A percentile compares a stretch with the other conserved stretches of the same genome.
Evolutionary conservation across 2,888 invertebrate species (phyloP).

Genomic region (Sepiola atlantica): DNA sequence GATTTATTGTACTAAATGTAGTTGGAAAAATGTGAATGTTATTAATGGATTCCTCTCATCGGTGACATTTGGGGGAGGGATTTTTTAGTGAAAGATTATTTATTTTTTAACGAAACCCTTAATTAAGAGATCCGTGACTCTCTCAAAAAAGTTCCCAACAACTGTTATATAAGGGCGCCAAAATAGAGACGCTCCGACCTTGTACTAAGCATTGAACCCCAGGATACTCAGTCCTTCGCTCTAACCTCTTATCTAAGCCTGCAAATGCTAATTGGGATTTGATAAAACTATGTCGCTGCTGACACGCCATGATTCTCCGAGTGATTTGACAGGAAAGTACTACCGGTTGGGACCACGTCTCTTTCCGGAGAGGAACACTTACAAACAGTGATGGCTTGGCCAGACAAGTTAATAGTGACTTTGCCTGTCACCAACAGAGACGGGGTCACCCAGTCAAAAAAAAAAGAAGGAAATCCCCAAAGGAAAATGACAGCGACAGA

Average conservation of each 20-base stretch:
- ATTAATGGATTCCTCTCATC: too few relatives aligned
- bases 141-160: too few relatives aligned
- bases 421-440: background rate
- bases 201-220: background rate
- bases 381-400: slow-evolving; percentile 32
- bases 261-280: background rate
- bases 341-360: slow-evolving; percentile 8
- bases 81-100: too few relatives aligned
- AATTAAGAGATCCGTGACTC: too few relatives aligned
- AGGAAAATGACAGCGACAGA: background rate
- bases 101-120: too few relatives aligned
- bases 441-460: background rate
- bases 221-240: background rate
- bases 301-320: background rate
- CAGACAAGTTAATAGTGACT: background rate
- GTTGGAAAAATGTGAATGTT: too few relatives aligned
- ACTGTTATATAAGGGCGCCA: too few relatives aligned
- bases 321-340: background rate
- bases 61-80: too few relatives aligned
- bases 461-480: background rate
- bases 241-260: background rate
- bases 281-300: background rate
- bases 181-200: background rate
- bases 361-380: slow-evolving; percentile 32
- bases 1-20: too few relatives aligned